Conservation (phyloP, 1,140 invertebrate species). For the Zaprionus vittiger region DNA sequence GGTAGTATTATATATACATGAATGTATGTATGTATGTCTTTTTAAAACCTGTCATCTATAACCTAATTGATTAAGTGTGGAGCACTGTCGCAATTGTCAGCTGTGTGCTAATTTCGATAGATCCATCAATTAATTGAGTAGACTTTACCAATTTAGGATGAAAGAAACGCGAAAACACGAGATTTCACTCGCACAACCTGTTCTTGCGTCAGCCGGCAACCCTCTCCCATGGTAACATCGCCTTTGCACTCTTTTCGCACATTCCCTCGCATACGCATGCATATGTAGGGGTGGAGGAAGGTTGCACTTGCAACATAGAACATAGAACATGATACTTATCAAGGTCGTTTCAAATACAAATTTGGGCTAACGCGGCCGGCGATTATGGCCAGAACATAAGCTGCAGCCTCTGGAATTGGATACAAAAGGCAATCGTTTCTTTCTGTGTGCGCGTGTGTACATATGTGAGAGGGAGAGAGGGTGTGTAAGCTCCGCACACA, state of each 20-base stretch:
- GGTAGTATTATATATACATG: too few species aligned
- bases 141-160: background rate
- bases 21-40: too few species aligned
- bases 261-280: background rate
- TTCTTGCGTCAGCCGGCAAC: constrained; percentile 2
- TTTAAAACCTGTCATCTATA: background rate
- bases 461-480: background rate
- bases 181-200: constrained; percentile 1
- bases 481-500: background rate
- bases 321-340: too few species aligned
- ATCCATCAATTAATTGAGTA: background rate
- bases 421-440: background rate
- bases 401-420: constrained; percentile 2
- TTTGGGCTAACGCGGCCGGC: background rate
- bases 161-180: background rate
- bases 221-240: background rate
- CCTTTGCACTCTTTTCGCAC: background rate
- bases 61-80: background rate
- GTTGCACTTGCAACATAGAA: too few species aligned
- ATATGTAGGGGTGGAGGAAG: background rate
- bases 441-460: too few species aligned
- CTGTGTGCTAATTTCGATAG: constrained; percentile 3
- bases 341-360: constrained; percentile 7
- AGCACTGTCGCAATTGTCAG: background rate
- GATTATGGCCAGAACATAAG: background rate